Evolutionary conservation across 2,888 invertebrate genomes (phyloP).

Genomic region (Geotrupes spiniger): DNA sequence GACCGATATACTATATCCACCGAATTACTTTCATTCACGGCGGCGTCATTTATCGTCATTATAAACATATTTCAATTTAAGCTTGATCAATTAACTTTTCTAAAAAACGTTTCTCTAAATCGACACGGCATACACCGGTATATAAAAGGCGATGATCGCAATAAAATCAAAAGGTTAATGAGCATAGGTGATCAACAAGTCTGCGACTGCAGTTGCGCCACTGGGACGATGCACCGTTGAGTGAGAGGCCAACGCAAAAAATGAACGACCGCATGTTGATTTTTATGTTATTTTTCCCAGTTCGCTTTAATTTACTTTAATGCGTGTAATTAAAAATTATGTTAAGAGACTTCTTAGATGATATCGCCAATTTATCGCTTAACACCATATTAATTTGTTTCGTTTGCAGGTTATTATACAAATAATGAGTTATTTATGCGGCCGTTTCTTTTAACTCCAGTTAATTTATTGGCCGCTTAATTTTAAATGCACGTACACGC

Average conservation of each 20-base stretch:
- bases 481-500: too few species aligned
- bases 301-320: constrained; percentile 26
- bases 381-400: constrained; percentile 25
- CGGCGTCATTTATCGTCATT: too few species aligned
- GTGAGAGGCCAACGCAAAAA: constrained; percentile 12
- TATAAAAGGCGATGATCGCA: too few species aligned
- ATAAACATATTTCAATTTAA: too few species aligned
- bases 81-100: too few species aligned
- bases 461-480: constrained; percentile 19
- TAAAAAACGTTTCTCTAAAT: too few species aligned
- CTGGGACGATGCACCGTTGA: background rate
- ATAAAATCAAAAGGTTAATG: too few species aligned
- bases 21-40: too few species aligned
- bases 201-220: too few species aligned
- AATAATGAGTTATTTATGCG: constrained; percentile 24
- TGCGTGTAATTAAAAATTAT: constrained; percentile 30
- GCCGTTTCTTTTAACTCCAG: constrained; percentile 13
- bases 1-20: too few species aligned
- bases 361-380: constrained; percentile 30
- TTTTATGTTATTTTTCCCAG: constrained; percentile 15
- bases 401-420: constrained; percentile 21
- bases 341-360: constrained; percentile 26
- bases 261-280: constrained; percentile 20
- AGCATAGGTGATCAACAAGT: too few species aligned
- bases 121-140: too few species aligned